These are phyloP conservation scores for Xenopus tropicalis DNA, from an alignment of 2,113 vertebrate genomes.

Conservation along the genomic window UCB_Xtro_10.0 CM004449.2:22024001-22024500, in stretches of 20 bases:
- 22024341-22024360: constrained; percentile 10
- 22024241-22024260: constrained; percentile 7
- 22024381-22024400: constrained; percentile 7
- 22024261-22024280: constrained; percentile 21
- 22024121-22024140: no score
- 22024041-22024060: no score
- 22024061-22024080: no score
- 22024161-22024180: no score
- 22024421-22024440: constrained; percentile 16
- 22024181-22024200: no score
- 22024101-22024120: no score
- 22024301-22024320: constrained; percentile 13
- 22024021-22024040: no score
- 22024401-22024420: constrained; percentile 27
- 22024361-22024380: constrained; percentile 32
- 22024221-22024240: no score
- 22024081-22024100: no score
- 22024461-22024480: constrained; percentile 11
- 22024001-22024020: no score
- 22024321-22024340: constrained; percentile 11
- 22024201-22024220: constrained; percentile 6
- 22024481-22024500: constrained; percentile 22
- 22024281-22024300: constrained; percentile 19
- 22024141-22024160: no score
- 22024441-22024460: constrained; percentile 30